Evolutionary conservation across 2,888 invertebrate genomes (phyloP).

Genomic region (Pristionchus mayeri): DNA sequence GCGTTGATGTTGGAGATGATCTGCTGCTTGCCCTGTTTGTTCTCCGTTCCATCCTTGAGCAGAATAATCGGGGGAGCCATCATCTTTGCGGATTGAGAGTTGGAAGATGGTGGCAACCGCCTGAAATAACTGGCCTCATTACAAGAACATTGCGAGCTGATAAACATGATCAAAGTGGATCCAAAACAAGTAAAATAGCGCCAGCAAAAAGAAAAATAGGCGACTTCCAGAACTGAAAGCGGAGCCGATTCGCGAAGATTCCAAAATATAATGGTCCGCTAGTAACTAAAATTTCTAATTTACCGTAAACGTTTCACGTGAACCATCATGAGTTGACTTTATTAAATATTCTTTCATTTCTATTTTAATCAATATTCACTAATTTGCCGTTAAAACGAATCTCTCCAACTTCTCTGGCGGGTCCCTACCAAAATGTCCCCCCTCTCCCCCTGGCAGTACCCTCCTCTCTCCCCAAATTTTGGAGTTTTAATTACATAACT

Average conservation of each 20-base stretch:
- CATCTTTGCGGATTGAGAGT: constrained; percentile 49
- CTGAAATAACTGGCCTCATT: neutral
- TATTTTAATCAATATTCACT: too few relatives aligned
- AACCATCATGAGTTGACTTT: too few relatives aligned
- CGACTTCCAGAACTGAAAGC: neutral
- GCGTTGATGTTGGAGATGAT: constrained; percentile 77
- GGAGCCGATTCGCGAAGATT: constrained; percentile 21
- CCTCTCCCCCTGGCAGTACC: too few relatives aligned
- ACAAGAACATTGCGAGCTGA: neutral
- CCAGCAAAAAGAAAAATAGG: neutral
- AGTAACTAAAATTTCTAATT: neutral
- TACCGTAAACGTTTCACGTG: neutral
- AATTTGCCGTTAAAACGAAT: too few relatives aligned
- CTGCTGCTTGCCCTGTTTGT: constrained; percentile 84
- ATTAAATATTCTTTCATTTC: too few relatives aligned
- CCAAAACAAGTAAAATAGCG: neutral
- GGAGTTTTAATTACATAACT: too few relatives aligned
- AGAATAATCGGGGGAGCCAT: constrained; percentile 90
- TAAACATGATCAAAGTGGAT: neutral
- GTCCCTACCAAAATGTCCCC: too few relatives aligned
- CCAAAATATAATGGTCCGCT: constrained; percentile 28
- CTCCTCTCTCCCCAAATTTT: too few relatives aligned
- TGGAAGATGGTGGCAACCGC: constrained; percentile 28
- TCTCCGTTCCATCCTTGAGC: constrained; percentile 96
- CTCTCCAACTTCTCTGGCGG: too few relatives aligned